Evolutionary conservation across 2,888 invertebrate species (phyloP).

Genomic region (Scaptomyza cyrtandrae): DNA sequence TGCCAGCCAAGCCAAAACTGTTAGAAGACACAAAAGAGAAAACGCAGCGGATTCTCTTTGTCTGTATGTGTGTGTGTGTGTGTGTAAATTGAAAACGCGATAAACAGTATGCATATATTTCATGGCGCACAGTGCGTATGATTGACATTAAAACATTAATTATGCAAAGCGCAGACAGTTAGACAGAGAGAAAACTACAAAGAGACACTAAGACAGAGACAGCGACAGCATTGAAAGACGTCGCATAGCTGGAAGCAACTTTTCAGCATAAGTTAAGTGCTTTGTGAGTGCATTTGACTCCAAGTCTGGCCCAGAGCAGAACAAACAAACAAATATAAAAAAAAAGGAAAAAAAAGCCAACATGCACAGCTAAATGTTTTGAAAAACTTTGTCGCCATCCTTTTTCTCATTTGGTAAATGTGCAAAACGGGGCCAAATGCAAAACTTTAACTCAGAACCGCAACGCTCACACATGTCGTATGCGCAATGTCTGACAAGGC

Average conservation of each 20-base stretch:
- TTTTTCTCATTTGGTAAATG: constrained; percentile 53
- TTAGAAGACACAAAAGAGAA: constrained; percentile 5
- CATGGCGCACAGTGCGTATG: constrained; percentile 75
- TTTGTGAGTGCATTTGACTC: constrained; percentile 35
- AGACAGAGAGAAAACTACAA: constrained; percentile 3
- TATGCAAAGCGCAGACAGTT: constrained; percentile 61
- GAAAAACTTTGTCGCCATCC: constrained; percentile 36
- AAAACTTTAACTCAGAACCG: constrained; percentile 37
- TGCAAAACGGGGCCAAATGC: constrained; percentile 27
- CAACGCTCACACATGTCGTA: constrained; percentile 39
- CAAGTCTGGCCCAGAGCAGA: constrained; percentile 4
- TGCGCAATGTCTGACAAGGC: constrained; percentile 42
- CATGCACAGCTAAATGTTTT: constrained; percentile 33
- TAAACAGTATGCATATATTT: constrained; percentile 71
- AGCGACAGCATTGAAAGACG: constrained; percentile 18
- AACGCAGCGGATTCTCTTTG: background rate
- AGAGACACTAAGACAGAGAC: background rate
- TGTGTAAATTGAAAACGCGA: constrained; percentile 53
- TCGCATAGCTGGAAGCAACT: constrained; percentile 44
- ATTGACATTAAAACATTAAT: constrained; percentile 79
- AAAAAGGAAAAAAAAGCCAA: constrained; percentile 6
- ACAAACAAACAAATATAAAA: background rate
- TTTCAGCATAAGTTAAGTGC: constrained; percentile 36
- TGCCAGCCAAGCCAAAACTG: constrained; percentile 8
- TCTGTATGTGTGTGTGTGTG: constrained; percentile 12